phyloP scores from a whole-genome alignment of 2,888 invertebrate species.

The Cheilosia vulpina region DNA sequence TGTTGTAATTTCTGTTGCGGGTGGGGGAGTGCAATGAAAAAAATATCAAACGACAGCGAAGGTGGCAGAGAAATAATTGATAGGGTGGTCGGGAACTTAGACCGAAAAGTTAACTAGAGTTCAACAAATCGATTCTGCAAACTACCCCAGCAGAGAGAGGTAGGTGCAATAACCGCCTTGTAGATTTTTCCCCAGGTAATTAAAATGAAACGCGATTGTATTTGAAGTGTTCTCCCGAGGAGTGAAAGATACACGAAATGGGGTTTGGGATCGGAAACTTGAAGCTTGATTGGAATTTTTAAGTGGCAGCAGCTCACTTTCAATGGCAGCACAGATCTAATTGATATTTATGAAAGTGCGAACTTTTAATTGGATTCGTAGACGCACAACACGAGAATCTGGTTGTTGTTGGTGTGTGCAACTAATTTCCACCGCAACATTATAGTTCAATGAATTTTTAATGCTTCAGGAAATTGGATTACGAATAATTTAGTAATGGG shows the following conservation, averaged over 20 bases:
- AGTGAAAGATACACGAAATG: neutral
- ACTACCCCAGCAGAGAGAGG: neutral
- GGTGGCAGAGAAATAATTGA: constrained; percentile 12
- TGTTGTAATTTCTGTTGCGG: constrained; percentile 14
- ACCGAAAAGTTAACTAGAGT: constrained; percentile 69
- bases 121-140: constrained; percentile 61
- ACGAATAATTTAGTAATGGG: constrained; percentile 33
- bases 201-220: constrained; percentile 57
- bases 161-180: constrained; percentile 11
- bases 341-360: constrained; percentile 57
- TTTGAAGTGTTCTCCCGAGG: constrained; percentile 51
- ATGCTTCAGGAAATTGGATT: constrained; percentile 49
- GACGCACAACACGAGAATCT: neutral
- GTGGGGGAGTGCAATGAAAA: neutral
- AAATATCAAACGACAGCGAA: neutral
- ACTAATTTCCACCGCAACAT: constrained; percentile 35
- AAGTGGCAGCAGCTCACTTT: constrained; percentile 42
- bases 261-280: constrained; percentile 25
- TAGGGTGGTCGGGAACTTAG: constrained; percentile 31
- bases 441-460: constrained; percentile 61
- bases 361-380: constrained; percentile 65
- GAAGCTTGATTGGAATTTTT: constrained; percentile 67
- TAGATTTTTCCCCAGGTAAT: constrained; percentile 56
- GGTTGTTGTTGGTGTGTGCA: constrained; percentile 15
- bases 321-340: constrained; percentile 31